phyloP scores from a whole-genome alignment of 2,888 invertebrate genomes.

The Morpho helenor region DNA sequence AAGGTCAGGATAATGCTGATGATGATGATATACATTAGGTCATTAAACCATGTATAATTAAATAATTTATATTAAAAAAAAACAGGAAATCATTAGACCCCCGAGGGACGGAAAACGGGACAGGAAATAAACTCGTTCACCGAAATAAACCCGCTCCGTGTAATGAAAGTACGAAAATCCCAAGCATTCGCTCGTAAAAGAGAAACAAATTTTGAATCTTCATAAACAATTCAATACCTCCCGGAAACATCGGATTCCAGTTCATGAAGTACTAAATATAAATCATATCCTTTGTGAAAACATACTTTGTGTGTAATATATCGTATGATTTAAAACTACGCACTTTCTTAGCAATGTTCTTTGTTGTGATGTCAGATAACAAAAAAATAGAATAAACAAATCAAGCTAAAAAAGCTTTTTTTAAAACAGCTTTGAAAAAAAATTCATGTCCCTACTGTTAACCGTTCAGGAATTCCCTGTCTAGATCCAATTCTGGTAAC shows the following conservation, averaged over 20 bases:
- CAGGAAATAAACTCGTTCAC: not conserved
- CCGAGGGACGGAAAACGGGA: not conserved
- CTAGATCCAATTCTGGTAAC: no score
- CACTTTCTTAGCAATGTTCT: no score
- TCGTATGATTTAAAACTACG: not conserved
- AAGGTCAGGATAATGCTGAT: no score
- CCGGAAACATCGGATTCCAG: constrained; percentile 10
- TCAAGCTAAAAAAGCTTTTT: no score
- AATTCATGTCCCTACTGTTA: no score
- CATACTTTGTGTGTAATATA: not conserved
- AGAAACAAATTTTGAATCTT: constrained; percentile 1
- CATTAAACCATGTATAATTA: no score
- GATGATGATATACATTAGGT: no score
- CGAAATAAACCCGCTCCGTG: not conserved
- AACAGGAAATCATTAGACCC: not conserved
- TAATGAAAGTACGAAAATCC: not conserved
- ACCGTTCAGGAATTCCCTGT: no score
- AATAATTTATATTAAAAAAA: not conserved
- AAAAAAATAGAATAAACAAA: no score
- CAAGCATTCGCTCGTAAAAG: constrained; percentile 6
- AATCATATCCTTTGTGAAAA: constrained; percentile 1
- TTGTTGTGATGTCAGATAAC: no score
- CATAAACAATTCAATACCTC: constrained; percentile 10
- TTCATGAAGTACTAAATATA: constrained; percentile 2
- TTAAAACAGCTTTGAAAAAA: no score